Evolutionary conservation across 2,113 vertebrate genomes (phyloP).

Genomic region (Clarias batrachus): DNA sequence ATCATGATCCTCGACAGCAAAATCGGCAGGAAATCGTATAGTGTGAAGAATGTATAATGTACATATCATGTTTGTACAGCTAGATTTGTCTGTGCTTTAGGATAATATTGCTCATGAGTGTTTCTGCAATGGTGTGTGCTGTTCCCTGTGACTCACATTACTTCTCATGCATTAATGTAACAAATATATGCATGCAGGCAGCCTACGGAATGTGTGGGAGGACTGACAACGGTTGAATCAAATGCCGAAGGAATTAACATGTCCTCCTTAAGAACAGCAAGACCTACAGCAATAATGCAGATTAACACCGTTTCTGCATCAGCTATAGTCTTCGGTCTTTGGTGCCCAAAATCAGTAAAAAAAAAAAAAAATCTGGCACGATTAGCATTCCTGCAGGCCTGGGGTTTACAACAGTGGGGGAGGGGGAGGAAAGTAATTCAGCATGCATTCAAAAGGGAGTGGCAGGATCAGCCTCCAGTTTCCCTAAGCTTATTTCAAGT

Average conservation of each 20-base stretch:
- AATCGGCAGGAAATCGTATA: background rate
- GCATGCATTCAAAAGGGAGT: constrained; percentile 11
- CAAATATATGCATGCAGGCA: constrained; percentile 52
- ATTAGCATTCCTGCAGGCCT: constrained; percentile 9
- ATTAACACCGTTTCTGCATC: background rate
- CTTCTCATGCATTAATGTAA: constrained; percentile 47
- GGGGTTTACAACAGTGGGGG: constrained; percentile 7
- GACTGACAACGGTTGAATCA: constrained; percentile 39
- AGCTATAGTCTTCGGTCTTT: constrained; percentile 12
- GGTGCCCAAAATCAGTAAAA: constrained; percentile 16
- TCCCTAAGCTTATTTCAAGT: constrained; percentile 31
- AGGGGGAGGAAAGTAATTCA: constrained; percentile 7
- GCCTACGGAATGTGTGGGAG: constrained; percentile 51
- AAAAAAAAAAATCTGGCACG: background rate
- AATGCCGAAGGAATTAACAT: constrained; percentile 26
- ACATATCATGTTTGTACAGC: constrained; percentile 4
- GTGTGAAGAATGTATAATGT: background rate
- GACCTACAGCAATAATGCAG: background rate
- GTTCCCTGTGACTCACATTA: constrained; percentile 44
- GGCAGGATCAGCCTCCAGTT: constrained; percentile 26
- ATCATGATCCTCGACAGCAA: background rate
- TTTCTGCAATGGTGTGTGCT: constrained; percentile 8
- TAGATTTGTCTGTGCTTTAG: constrained; percentile 1
- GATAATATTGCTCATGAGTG: constrained; percentile 19
- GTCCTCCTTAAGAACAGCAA: constrained; percentile 19